Conservation (phyloP, 2,888 invertebrate genomes). For the Ormyrus labotus region DNA sequence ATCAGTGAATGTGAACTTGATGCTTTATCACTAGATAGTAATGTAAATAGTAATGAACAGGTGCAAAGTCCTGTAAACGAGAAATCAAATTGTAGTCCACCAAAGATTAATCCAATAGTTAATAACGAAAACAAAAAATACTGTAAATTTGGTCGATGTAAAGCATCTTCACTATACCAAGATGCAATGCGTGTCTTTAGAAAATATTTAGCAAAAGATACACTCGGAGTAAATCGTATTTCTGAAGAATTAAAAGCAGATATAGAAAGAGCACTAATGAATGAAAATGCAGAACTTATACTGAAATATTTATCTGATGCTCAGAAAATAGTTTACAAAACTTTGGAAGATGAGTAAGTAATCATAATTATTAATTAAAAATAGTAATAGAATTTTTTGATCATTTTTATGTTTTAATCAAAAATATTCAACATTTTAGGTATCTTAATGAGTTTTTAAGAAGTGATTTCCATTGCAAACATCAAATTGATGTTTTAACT, state of each 20-base stretch:
- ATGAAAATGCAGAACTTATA: constrained; percentile 81
- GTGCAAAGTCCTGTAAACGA: constrained; percentile 48
- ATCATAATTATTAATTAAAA: neutral
- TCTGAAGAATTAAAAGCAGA: constrained; percentile 79
- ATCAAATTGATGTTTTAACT: constrained; percentile 94
- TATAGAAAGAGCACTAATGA: constrained; percentile 82
- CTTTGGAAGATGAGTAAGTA: constrained; percentile 83
- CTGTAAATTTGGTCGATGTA: constrained; percentile 56
- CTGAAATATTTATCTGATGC: constrained; percentile 85
- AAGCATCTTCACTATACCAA: constrained; percentile 69
- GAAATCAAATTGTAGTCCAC: constrained; percentile 64
- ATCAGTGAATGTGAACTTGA: constrained; percentile 54
- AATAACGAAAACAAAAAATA: constrained; percentile 62
- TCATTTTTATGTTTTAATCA: too few relatives aligned
- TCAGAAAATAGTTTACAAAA: constrained; percentile 82
- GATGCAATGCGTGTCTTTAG: constrained; percentile 86
- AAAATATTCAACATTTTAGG: constrained; percentile 68
- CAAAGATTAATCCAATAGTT: constrained; percentile 68
- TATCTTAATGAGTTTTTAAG: constrained; percentile 88
- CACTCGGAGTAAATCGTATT: constrained; percentile 79
- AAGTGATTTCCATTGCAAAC: constrained; percentile 92
- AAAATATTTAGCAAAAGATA: constrained; percentile 85
- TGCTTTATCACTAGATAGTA: constrained; percentile 53
- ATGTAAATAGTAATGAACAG: constrained; percentile 53
- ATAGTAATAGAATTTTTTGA: neutral